Evolutionary conservation across 2,797 vertebrate genomes (phyloP).

Genomic region (Muscicapa comitata): DNA sequence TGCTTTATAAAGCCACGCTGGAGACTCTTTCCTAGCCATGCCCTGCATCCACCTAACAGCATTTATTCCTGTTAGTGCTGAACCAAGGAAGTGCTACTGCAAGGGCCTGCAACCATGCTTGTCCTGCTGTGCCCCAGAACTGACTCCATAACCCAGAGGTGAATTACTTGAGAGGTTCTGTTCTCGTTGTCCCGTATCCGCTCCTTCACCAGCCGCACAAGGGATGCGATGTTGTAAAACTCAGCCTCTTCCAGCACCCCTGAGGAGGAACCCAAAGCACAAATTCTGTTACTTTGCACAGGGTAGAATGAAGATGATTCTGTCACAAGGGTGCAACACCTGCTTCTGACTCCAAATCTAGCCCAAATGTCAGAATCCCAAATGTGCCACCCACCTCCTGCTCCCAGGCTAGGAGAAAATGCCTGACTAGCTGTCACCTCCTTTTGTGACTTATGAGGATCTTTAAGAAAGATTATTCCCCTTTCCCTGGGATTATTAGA

Average conservation of each 20-base stretch:
- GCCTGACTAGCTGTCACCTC: background rate
- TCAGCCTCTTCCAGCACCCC: slow-evolving; percentile 98
- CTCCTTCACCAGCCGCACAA: slow-evolving; percentile 95
- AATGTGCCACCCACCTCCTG: background rate
- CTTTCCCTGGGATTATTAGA: background rate
- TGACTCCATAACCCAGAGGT: accelerated
- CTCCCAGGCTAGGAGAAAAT: background rate
- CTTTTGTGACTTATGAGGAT: background rate
- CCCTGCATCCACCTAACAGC: background rate
- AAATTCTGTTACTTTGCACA: background rate
- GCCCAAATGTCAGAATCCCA: background rate
- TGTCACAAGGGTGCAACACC: background rate
- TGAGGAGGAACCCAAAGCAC: slow-evolving; percentile 40
- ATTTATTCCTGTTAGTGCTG: background rate
- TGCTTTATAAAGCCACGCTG: background rate
- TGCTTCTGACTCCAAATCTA: background rate
- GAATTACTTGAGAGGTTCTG: slow-evolving; percentile 91
- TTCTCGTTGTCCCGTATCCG: slow-evolving; percentile 98
- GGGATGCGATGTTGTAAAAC: slow-evolving; percentile 96
- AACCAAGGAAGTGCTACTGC: background rate
- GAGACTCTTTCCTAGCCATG: background rate
- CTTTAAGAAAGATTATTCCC: background rate
- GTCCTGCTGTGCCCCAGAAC: background rate
- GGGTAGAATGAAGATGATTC: background rate
- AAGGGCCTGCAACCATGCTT: background rate